phyloP scores from a whole-genome alignment of 2,113 vertebrate genomes.

The Bos indicus region DNA sequence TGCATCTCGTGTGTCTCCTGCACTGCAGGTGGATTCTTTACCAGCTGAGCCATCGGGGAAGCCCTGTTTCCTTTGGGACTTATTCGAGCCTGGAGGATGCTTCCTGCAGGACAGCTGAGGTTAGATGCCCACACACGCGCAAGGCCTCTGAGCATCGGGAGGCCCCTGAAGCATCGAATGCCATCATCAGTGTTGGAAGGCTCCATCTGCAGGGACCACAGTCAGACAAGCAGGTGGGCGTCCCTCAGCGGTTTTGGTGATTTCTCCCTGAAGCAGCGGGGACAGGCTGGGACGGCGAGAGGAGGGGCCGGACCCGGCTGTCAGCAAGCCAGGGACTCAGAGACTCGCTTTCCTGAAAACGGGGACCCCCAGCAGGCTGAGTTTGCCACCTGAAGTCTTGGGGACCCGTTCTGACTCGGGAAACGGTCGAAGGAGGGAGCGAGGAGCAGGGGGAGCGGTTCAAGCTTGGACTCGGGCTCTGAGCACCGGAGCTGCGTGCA shows the following conservation, averaged over 20 bases:
- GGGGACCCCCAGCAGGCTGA: neutral
- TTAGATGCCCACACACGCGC: fast-evolving
- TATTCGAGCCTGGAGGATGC: no score
- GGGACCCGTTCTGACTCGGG: neutral
- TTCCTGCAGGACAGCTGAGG: neutral
- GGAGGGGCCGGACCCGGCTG: neutral
- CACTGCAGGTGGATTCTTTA: fast-evolving
- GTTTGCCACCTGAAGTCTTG: neutral
- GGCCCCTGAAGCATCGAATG: neutral
- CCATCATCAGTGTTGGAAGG: no score
- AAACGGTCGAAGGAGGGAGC: neutral
- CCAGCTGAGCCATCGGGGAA: neutral
- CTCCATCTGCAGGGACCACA: neutral
- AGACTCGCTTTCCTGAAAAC: neutral
- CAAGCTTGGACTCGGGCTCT: neutral
- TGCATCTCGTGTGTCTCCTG: neutral
- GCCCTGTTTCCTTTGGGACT: neutral
- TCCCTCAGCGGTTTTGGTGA: fast-evolving
- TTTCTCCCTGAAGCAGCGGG: neutral
- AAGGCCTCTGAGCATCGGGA: neutral
- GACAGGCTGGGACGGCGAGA: neutral
- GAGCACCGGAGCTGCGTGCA: fast-evolving
- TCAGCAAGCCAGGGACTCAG: fast-evolving
- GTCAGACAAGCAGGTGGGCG: neutral
- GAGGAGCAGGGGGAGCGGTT: neutral